Conservation (phyloP, 2,888 invertebrate species). For the Drosophila neonasuta region DNA sequence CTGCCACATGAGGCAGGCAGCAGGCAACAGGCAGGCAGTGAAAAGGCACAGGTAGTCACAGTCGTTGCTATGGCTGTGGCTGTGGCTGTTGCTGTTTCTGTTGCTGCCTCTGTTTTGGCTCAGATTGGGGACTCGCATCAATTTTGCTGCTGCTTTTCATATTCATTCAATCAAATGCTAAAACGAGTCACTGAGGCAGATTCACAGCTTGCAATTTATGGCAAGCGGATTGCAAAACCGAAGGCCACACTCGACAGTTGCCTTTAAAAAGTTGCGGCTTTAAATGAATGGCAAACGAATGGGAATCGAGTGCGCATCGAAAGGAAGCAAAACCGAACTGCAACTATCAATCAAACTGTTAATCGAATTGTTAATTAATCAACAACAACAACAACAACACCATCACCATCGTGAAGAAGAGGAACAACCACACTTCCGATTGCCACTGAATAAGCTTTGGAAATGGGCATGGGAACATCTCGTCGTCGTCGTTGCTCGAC, state of each 20-base stretch:
- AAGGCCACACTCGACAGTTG: background rate
- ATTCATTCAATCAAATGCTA: conserved; percentile 68
- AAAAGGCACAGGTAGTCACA: conserved; percentile 15
- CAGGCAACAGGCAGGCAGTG: background rate
- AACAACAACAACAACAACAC: conserved; percentile 28
- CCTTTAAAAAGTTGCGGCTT: conserved; percentile 8
- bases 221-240: conserved; percentile 8
- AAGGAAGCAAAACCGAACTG: background rate
- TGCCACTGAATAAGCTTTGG: conserved; percentile 22
- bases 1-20: conserved; percentile 44
- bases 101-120: conserved; percentile 13
- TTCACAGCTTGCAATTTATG: conserved; percentile 40
- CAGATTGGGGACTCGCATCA: conserved; percentile 40
- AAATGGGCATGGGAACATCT: conserved; percentile 24
- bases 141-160: conserved; percentile 55
- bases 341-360: conserved; percentile 54
- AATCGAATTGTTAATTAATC: conserved; percentile 62
- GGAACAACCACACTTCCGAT: conserved; percentile 47
- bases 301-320: conserved; percentile 4
- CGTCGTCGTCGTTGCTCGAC: conserved; percentile 6
- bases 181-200: conserved; percentile 28
- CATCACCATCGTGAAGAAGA: too few species aligned
- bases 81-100: conserved; percentile 5
- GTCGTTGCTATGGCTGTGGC: conserved; percentile 20
- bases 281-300: conserved; percentile 6